A percentile compares a stretch with the other conserved stretches of the same genome.
phyloP scores from a whole-genome alignment of 2,888 invertebrate genomes.

The Callyntrura sp. region DNA sequence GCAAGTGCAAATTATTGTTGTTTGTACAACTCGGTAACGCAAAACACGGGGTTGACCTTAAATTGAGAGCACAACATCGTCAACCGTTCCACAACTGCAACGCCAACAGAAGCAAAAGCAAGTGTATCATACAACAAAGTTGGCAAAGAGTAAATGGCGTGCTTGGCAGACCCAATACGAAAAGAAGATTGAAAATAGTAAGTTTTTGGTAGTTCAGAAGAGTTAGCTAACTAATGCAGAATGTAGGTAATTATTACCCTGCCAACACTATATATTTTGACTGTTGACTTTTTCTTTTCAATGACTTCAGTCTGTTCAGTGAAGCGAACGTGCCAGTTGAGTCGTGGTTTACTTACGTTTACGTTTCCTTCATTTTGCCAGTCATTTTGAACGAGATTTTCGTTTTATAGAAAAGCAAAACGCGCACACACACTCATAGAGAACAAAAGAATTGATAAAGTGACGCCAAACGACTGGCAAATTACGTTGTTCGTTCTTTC shows the following conservation, averaged over 20 bases:
- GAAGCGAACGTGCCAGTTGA: background rate
- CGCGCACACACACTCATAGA: too few relatives aligned
- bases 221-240: slow-evolving; percentile 17
- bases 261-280: background rate
- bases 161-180: too few relatives aligned
- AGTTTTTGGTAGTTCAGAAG: background rate
- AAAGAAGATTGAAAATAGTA: background rate
- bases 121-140: background rate
- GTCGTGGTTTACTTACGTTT: background rate
- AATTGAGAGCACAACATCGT: slow-evolving; percentile 7
- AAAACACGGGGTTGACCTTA: slow-evolving; percentile 16
- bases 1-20: slow-evolving; percentile 39
- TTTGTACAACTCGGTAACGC: background rate
- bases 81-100: background rate
- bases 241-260: slow-evolving; percentile 5
- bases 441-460: background rate
- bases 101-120: background rate
- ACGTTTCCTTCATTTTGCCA: background rate
- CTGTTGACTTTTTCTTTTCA: background rate
- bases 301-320: background rate
- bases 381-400: background rate
- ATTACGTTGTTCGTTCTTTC: background rate
- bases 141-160: background rate
- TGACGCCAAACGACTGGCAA: background rate
- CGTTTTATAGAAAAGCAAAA: too few relatives aligned